These are phyloP conservation scores for Drosophila greeni DNA, from an alignment of 2,888 invertebrate species.

Conservation along the genomic window DNA sequence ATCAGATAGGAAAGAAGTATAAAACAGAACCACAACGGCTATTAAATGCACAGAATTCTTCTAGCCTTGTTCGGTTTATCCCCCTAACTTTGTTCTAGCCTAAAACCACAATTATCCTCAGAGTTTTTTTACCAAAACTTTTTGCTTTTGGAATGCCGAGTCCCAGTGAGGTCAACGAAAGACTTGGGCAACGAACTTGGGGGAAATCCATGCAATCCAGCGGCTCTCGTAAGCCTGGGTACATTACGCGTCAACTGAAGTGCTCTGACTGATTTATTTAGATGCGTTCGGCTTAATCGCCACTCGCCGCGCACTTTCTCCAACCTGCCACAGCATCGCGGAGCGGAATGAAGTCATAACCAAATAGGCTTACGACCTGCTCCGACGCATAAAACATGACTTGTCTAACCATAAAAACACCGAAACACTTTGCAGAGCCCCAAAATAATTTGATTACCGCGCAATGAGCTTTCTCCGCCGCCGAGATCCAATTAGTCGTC, in stretches of 20 bases:
- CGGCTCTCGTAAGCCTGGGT: slow-evolving; percentile 48
- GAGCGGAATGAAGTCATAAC: slow-evolving; percentile 68
- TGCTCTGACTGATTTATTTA: slow-evolving; percentile 59
- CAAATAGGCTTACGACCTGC: slow-evolving; percentile 57
- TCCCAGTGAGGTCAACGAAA: slow-evolving; percentile 20
- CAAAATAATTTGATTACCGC: slow-evolving; percentile 51
- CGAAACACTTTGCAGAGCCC: slow-evolving; percentile 29
- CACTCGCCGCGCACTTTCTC: slow-evolving; percentile 59
- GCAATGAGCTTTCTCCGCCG: slow-evolving; percentile 34
- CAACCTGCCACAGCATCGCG: slow-evolving; percentile 41
- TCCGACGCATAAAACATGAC: slow-evolving; percentile 31
- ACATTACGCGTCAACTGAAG: slow-evolving; percentile 47
- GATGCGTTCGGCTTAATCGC: slow-evolving; percentile 50
- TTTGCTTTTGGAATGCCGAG: background rate
- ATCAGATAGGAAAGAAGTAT: no score
- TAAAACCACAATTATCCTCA: background rate
- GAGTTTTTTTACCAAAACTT: background rate
- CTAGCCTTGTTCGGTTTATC: no score
- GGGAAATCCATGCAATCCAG: slow-evolving; percentile 35
- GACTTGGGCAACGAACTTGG: slow-evolving; percentile 57
- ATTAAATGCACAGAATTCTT: background rate
- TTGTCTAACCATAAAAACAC: slow-evolving; percentile 40
- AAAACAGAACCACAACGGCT: background rate
- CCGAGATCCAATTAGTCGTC: slow-evolving; percentile 55
- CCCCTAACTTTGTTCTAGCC: background rate